phyloP scores from a whole-genome alignment of 2,797 vertebrate genomes.

The Tragelaphus eurycerus region DNA sequence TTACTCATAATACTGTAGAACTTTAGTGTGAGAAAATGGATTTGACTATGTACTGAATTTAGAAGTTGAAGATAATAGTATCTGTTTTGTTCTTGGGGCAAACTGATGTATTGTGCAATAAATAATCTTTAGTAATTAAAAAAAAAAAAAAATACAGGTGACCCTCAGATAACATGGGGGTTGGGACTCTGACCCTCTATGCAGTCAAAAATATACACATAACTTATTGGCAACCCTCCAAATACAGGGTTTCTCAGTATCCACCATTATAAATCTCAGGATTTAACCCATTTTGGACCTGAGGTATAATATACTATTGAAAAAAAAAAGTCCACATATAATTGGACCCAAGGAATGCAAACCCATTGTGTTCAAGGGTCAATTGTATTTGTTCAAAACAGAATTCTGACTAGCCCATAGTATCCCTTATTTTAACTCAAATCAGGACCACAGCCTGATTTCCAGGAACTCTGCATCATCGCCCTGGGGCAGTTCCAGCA shows the following conservation, averaged over 20 bases:
- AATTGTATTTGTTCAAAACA: not conserved
- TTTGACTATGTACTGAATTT: slow-evolving; percentile 50
- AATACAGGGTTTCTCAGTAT: not conserved
- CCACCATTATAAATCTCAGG: not conserved
- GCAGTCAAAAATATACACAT: not conserved
- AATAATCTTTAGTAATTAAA: slow-evolving; percentile 77
- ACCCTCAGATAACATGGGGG: not conserved
- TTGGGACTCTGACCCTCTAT: not conserved
- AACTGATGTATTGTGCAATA: slow-evolving; percentile 81
- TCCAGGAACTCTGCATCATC: not conserved
- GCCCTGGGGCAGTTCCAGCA: not conserved
- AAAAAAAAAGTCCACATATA: not conserved
- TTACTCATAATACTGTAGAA: slow-evolving; percentile 35
- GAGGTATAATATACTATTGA: not conserved
- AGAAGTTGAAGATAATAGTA: slow-evolving; percentile 10
- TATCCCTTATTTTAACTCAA: not conserved
- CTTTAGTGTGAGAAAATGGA: slow-evolving; percentile 44
- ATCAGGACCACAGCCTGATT: not conserved
- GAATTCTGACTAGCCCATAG: not conserved
- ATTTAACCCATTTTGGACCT: not conserved
- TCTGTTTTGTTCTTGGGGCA: slow-evolving; percentile 48
- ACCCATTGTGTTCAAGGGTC: not conserved
- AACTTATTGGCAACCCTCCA: not conserved
- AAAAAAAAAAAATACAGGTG: not conserved
- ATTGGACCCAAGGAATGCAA: not conserved